These are phyloP conservation scores for Centrocercus urophasianus DNA, from an alignment of 2,113 vertebrate genomes.

Conservation along the genomic window DNA sequence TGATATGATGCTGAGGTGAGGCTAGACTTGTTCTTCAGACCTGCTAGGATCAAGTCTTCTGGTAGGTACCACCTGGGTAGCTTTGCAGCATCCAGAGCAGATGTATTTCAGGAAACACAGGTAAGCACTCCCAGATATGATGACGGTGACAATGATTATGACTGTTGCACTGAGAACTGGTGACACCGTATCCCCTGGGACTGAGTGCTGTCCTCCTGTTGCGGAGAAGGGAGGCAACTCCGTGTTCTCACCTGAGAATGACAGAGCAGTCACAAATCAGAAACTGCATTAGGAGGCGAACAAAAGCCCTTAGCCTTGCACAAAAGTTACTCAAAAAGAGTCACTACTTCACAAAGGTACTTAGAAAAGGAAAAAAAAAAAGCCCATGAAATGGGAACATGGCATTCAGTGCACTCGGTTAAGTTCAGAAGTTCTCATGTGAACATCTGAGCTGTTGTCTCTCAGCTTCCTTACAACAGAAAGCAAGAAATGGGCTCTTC, in stretches of 20 bases:
- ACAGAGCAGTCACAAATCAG: neutral
- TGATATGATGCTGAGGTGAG: neutral
- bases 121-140: conserved; percentile 70
- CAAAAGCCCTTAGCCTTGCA: neutral
- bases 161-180: conserved; percentile 73
- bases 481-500: neutral
- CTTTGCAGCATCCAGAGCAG: conserved; percentile 78
- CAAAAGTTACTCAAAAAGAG: neutral
- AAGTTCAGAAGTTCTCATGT: neutral
- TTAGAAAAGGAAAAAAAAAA: neutral
- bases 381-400: rapidly evolving
- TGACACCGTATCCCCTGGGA: conserved; percentile 59
- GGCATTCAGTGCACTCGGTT: neutral
- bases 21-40: conserved; percentile 78
- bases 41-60: conserved; percentile 58
- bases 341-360: neutral
- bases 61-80: conserved; percentile 68
- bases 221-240: neutral
- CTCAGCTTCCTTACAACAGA: neutral
- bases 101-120: conserved; percentile 81
- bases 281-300: neutral
- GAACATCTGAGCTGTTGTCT: neutral
- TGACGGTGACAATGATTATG: conserved; percentile 72
- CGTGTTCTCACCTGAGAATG: conserved; percentile 25
- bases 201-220: conserved; percentile 46